These are phyloP conservation scores for Botia almorhae DNA, from an alignment of 2,797 vertebrate genomes.

Conservation along the genomic window DNA sequence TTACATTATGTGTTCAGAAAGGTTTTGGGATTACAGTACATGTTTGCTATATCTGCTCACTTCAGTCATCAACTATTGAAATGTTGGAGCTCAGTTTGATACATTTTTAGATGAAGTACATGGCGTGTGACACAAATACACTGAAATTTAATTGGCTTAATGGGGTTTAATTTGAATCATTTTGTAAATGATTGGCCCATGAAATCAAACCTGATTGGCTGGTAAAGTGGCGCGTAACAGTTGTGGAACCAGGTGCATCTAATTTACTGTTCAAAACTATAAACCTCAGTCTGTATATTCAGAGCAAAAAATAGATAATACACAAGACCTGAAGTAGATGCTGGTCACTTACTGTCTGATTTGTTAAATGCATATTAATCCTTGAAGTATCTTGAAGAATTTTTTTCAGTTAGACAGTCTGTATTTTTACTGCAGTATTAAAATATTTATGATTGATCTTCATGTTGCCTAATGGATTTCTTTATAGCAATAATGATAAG, in stretches of 20 bases:
- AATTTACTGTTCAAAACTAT: neutral
- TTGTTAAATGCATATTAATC: neutral
- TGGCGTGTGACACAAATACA: too few relatives aligned
- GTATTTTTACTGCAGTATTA: neutral
- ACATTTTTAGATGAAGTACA: too few relatives aligned
- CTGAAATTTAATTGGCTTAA: too few relatives aligned
- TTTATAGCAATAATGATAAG: slow-evolving; percentile 4
- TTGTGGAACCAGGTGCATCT: neutral
- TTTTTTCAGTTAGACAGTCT: neutral
- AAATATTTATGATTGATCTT: slow-evolving; percentile 45
- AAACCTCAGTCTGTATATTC: neutral
- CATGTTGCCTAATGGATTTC: slow-evolving; percentile 24
- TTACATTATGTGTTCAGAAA: too few relatives aligned
- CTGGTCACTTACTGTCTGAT: neutral
- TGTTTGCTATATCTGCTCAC: too few relatives aligned
- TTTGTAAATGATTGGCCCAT: too few relatives aligned
- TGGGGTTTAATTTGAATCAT: too few relatives aligned
- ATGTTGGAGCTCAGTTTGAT: too few relatives aligned
- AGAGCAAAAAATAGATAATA: neutral
- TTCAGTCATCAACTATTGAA: too few relatives aligned
- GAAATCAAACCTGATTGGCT: too few relatives aligned
- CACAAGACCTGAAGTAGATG: neutral
- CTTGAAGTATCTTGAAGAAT: neutral
- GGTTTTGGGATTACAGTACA: too few relatives aligned
- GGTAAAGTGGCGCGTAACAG: neutral